Evolutionary conservation across 2,113 vertebrate genomes (phyloP).

Genomic region (Natator depressus): DNA sequence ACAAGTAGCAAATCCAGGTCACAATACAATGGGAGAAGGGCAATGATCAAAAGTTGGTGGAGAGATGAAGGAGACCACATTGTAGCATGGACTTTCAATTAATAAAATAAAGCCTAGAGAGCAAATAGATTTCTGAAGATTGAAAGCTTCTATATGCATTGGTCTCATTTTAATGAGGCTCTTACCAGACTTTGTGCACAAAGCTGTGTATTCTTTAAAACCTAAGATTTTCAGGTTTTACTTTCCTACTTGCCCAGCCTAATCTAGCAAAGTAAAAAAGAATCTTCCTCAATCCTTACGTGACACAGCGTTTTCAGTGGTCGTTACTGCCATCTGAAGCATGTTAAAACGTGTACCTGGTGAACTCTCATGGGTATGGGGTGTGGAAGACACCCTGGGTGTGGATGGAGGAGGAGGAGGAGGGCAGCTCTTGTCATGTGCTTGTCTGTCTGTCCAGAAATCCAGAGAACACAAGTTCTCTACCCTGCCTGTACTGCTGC

Average conservation of each 20-base stretch:
- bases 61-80: background rate
- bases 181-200: background rate
- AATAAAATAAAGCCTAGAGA: background rate
- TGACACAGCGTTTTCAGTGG: background rate
- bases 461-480: background rate
- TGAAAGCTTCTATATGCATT: background rate
- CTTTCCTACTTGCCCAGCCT: background rate
- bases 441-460: background rate
- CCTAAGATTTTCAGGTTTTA: background rate
- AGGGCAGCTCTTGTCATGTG: background rate
- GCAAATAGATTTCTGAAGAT: background rate
- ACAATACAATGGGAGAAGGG: background rate
- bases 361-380: background rate
- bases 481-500: conserved; percentile 39
- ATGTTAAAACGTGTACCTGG: fast-evolving
- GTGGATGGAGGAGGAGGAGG: background rate
- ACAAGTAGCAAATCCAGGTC: background rate
- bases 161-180: background rate
- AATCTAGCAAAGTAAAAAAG: background rate
- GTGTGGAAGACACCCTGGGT: background rate
- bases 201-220: background rate
- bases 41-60: background rate
- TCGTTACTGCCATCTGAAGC: background rate
- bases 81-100: background rate
- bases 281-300: background rate